Evolutionary conservation across 2,888 invertebrate genomes (phyloP), one percentile per base, ranked within the genome.

Genomic region (Andrena fulva): DNA sequence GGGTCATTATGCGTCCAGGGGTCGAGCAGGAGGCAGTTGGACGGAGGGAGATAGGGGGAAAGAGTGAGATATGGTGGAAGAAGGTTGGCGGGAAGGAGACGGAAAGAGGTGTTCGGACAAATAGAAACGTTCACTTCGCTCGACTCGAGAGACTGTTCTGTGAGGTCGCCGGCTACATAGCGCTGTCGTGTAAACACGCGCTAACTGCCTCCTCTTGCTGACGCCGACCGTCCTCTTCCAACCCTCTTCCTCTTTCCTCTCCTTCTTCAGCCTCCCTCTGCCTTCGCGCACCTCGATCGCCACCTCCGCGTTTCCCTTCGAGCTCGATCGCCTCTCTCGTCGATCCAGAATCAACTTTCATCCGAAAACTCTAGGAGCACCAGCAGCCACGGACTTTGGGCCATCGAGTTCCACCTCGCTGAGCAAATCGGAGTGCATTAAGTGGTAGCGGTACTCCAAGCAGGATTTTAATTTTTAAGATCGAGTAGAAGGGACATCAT

Each of bases 161-260:
- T 89, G 91, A 92, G 92, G 93, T 93, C 92, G 91, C 90, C 91
- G 92, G 91, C 92, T 91, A 91, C 93, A 93, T 92, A 93, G 92
- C 92, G 91, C 90, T 92, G 92, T 92, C 93, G 93, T 93, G 93
- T 93, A 93, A 93, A 93, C 93, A 93, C 93, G 92, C 92, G 92
- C 93, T 93, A 93, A 93, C 93, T 93, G 92, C 92, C 92, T 92
- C 85, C 90, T 90, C 88, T 85, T 84, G 85, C 89, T 81, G 83
- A 82, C 84, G 78, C 87, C 79, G 84, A 78, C 80, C 86, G 78
- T 83, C 85, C 76, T 82, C 82, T 81, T 81, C 67, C 80, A 54
- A 63, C 59, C 75, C 48, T 78, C 73, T 59, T 29, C 60, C 29
- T 33, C 16, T n/a, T 56, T 31, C 27, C 4, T 33, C 59, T 24